Base-by-base conservation (phyloP, 2,888 invertebrate species). In the Megalurothrips usitatus region DNA sequence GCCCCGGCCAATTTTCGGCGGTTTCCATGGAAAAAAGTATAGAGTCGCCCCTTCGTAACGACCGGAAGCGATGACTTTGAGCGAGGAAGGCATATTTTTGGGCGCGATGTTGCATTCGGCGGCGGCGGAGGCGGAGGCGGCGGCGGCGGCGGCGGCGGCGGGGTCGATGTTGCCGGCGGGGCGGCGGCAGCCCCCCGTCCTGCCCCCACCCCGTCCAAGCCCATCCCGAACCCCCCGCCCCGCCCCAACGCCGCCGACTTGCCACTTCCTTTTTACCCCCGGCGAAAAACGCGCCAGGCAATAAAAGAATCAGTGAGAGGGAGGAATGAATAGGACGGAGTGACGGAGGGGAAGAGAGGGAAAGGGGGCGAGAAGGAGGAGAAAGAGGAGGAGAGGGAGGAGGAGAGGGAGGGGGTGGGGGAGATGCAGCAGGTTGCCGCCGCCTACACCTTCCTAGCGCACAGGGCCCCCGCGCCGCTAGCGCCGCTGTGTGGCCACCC, bases 41-140 rank as follows among this genome's bases (percentile, higher is more conserved):
- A 19, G 11, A 52, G 19, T 58, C 34, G 34, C 34, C 34, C 34
- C 34, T 8, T 58, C 58, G 12, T 75, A 75, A 75, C 68, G 68
- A 75, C 68, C 68, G 68, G 68, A 75, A 75, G 68, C 68, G 68
- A 75, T 75, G 68, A 75, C 68, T 75, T 75, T 26, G 23, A 26
- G 68, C 23, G 9, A 6, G 58, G 0, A 58, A 58, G n/a, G 68
- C 68, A 26, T 75, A 75, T 75, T 75, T 75, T 75, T 23, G 23
- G 68, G 68, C 26, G 68, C 11, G 68, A 19, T 19, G 68, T 23
- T 23, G 68, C 23, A 23, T 75, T 26, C 58, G 6, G 11, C 19
- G 58, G 6, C 58, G 58, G 4, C 58, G 34, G 17, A 17, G 14
- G 11, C 52, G 52, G 52, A 6, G 14, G 11, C 6, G 34, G 3